Percentiles rank a stretch among this genome's conserved stretches.
Conservation (phyloP, 2,113 vertebrate species). For the Cephalopterus ornatus region DNA sequence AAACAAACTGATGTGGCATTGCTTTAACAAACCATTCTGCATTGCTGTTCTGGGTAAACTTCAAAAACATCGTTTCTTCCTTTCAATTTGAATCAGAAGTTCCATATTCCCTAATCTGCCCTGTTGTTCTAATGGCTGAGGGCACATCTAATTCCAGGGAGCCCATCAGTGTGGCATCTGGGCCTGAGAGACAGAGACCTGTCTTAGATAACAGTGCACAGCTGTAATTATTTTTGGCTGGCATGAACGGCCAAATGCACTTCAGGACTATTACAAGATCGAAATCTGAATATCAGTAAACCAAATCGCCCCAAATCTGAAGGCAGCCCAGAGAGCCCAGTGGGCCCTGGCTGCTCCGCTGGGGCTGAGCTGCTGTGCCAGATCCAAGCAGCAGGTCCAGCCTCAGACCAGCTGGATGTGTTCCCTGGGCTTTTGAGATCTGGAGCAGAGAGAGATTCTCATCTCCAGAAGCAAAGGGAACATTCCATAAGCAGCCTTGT, state of each 20-base stretch:
- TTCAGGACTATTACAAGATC: not conserved
- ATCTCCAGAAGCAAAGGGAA: not conserved
- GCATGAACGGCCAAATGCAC: accelerated
- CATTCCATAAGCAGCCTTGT: not conserved
- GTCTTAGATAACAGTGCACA: not conserved
- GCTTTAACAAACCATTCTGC: not conserved
- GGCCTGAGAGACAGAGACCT: not conserved
- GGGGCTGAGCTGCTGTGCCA: not conserved
- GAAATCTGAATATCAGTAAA: not conserved
- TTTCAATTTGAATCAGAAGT: not conserved
- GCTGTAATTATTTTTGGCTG: not conserved
- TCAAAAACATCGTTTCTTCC: not conserved
- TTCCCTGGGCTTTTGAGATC: not conserved
- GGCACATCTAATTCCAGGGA: not conserved
- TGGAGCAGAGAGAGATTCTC: not conserved
- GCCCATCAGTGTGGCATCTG: not conserved
- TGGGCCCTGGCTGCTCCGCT: not conserved
- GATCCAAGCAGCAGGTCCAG: not conserved
- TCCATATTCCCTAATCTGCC: not conserved
- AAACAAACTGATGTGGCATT: not conserved
- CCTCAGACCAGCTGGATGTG: accelerated
- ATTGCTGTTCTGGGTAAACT: not conserved
- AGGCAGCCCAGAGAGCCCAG: not conserved
- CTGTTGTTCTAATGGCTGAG: not conserved
- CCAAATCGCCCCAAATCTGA: not conserved